These are phyloP conservation scores for Poeciliopsis occidentalis DNA, from an alignment of 2,113 vertebrate genomes.

Conservation along the genomic window DNA sequence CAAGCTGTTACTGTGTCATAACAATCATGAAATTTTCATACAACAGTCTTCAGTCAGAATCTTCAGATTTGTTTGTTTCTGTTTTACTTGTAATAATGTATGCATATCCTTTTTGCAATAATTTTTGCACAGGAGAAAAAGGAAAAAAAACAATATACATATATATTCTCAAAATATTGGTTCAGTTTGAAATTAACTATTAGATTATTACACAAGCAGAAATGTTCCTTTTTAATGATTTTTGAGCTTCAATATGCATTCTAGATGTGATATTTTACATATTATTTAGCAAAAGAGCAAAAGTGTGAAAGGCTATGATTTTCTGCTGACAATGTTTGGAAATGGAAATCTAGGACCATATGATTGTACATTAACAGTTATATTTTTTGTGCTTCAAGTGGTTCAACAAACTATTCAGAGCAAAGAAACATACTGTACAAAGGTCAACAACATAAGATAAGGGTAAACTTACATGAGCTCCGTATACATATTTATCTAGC, in stretches of 20 bases:
- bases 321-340: not conserved
- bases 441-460: not conserved
- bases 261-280: not conserved
- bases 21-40: too few relatives aligned
- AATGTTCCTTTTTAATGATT: not conserved
- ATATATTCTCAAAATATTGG: not conserved
- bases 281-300: not conserved
- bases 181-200: not conserved
- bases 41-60: too few relatives aligned
- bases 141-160: not conserved
- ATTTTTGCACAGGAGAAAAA: not conserved
- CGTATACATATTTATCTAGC: too few relatives aligned
- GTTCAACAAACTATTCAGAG: not conserved
- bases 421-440: not conserved
- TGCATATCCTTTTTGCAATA: too few relatives aligned
- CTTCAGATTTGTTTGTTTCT: too few relatives aligned
- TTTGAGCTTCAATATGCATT: not conserved
- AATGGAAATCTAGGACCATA: not conserved
- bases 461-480: conserved; percentile 83
- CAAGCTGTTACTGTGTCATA: too few relatives aligned
- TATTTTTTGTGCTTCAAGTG: not conserved
- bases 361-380: conserved; percentile 15
- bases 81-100: not conserved
- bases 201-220: not conserved
- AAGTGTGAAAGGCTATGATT: not conserved